phyloP scores from a whole-genome alignment of 2,888 invertebrate species.

The Pandemis corylana region DNA sequence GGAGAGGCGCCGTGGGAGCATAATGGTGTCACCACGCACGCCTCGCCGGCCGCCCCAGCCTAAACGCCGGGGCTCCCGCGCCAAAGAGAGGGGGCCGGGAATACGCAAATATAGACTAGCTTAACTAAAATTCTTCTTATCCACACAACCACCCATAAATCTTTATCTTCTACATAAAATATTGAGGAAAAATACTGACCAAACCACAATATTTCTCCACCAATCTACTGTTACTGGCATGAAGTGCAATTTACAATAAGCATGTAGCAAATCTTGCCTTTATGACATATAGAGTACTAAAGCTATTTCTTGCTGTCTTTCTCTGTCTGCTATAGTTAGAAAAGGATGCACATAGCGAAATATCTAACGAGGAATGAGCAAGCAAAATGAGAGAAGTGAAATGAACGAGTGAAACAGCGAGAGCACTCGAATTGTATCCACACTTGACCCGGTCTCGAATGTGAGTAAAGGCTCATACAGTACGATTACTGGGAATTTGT shows the following conservation, averaged over 20 bases:
- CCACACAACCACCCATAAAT: background rate
- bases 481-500: conserved; percentile 2
- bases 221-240: conserved; percentile 16
- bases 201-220: conserved; percentile 11
- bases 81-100: no score
- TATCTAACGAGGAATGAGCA: background rate
- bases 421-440: conserved; percentile 49
- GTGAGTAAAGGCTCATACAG: background rate
- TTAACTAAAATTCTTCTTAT: background rate
- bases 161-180: background rate
- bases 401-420: conserved; percentile 28
- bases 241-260: conserved; percentile 18
- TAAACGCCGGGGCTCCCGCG: no score
- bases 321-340: background rate
- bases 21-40: no score
- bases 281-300: background rate
- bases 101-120: background rate
- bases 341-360: background rate
- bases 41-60: no score
- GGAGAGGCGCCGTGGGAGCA: no score
- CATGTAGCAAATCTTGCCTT: conserved; percentile 8
- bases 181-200: conserved; percentile 15
- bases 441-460: conserved; percentile 61
- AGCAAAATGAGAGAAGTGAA: conserved; percentile 1
- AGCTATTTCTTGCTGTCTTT: background rate